Percentiles rank a stretch among this genome's conserved stretches.
Evolutionary conservation across 2,888 invertebrate species (phyloP).

Genomic region (Tiphia femorata): DNA sequence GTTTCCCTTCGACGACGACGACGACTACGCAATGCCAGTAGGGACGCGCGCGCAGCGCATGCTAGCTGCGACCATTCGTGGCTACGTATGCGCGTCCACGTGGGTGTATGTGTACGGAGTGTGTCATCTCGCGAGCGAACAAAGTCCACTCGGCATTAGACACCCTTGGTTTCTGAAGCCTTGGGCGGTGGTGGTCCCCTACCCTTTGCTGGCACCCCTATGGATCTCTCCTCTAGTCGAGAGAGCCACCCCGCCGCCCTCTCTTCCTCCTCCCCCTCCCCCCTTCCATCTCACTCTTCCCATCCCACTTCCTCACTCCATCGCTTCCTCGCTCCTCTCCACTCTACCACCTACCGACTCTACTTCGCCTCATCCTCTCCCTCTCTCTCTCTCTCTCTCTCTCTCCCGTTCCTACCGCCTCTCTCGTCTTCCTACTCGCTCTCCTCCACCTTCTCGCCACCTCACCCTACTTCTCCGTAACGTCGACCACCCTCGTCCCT

Average conservation of each 20-base stretch:
- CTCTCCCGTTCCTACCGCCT: slow-evolving; percentile 30
- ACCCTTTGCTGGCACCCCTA: slow-evolving; percentile 62
- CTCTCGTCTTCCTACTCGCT: slow-evolving; percentile 27
- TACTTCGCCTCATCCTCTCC: neutral
- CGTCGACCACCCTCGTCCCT: slow-evolving; percentile 7
- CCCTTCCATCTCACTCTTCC: slow-evolving; percentile 16
- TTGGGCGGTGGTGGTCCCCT: slow-evolving; percentile 61
- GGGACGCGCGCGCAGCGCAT: no score
- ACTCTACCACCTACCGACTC: slow-evolving; percentile 1
- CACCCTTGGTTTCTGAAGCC: slow-evolving; percentile 61
- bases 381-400: slow-evolving; percentile 27
- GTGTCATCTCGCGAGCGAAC: slow-evolving; percentile 55
- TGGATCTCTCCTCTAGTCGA: slow-evolving; percentile 38
- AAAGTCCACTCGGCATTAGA: slow-evolving; percentile 62
- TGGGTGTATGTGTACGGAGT: no score
- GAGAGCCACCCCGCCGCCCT: no score
- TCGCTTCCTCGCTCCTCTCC: neutral
- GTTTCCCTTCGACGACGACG: no score
- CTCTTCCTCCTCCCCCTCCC: slow-evolving; percentile 19
- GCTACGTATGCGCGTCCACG: no score
- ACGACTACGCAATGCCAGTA: no score
- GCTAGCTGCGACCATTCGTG: no score
- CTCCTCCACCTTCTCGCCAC: slow-evolving; percentile 9
- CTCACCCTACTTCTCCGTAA: neutral
- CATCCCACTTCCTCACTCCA: slow-evolving; percentile 8